phyloP scores from a whole-genome alignment of 2,797 vertebrate genomes.

The Pempheris klunzingeri region DNA sequence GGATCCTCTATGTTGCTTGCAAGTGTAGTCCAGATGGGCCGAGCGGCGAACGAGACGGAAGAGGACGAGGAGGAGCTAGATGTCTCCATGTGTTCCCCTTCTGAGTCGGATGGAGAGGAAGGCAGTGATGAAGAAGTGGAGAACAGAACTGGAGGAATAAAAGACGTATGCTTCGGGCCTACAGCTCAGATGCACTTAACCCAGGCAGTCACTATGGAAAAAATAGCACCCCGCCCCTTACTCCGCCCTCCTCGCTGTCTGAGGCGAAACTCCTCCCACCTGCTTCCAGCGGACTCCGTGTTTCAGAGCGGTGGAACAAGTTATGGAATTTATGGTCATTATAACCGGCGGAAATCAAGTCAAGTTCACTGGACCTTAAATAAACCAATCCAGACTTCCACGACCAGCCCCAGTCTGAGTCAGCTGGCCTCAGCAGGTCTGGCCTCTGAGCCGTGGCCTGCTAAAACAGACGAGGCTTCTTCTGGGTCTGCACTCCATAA shows the following conservation, averaged over 20 bases:
- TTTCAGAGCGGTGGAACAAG: conserved; percentile 7
- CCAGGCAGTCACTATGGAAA: conserved; percentile 18
- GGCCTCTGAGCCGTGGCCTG: conserved; percentile 17
- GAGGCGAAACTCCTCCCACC: conserved; percentile 84
- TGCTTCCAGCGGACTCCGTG: conserved; percentile 77
- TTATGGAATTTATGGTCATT: conserved; percentile 82
- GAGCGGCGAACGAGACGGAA: conserved; percentile 49
- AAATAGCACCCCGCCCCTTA: conserved; percentile 64
- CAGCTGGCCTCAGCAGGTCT: conserved; percentile 16
- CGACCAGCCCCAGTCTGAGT: conserved; percentile 41
- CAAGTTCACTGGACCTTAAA: conserved; percentile 44
- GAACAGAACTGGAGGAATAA: background rate
- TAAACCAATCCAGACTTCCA: conserved; percentile 30
- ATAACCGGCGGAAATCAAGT: conserved; percentile 77
- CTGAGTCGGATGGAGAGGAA: conserved; percentile 38
- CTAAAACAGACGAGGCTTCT: background rate
- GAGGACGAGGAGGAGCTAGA: conserved; percentile 17
- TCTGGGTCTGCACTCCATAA: conserved; percentile 46
- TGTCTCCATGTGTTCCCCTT: conserved; percentile 53
- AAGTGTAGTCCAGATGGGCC: conserved; percentile 82
- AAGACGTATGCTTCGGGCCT: background rate
- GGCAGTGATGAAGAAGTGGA: conserved; percentile 24
- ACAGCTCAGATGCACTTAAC: conserved; percentile 6
- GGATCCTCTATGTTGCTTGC: conserved; percentile 86
- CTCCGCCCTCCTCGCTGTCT: conserved; percentile 84